Evolutionary conservation across 2,113 vertebrate species (phyloP).

Genomic region (Malurus melanocephalus): DNA sequence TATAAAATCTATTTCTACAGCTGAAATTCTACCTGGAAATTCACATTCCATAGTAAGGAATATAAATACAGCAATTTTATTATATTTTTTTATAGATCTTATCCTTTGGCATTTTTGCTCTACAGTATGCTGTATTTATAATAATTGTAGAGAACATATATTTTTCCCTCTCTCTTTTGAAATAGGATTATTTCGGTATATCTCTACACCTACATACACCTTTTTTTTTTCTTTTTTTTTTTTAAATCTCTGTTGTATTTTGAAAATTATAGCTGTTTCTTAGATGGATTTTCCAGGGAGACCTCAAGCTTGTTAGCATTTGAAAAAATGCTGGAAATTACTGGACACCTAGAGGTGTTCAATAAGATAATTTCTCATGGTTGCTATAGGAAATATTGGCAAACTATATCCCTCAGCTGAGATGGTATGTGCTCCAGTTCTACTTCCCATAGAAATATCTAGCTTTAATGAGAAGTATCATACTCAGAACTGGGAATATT

Average conservation of each 20-base stretch:
- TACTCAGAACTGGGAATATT: not conserved
- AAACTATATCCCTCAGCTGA: not conserved
- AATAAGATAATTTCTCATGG: not conserved
- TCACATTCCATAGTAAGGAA: not conserved
- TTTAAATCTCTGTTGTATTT: not conserved
- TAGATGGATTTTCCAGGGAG: not conserved
- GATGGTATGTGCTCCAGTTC: not conserved
- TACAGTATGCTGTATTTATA: not conserved
- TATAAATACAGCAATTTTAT: not conserved
- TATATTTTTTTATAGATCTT: not conserved
- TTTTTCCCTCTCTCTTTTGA: not conserved
- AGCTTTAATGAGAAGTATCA: not conserved
- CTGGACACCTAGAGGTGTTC: not conserved
- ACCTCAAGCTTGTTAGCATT: not conserved
- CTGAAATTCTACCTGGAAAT: conserved; percentile 16
- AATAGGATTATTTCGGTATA: not conserved
- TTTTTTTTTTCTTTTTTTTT: not conserved
- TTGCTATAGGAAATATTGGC: not conserved
- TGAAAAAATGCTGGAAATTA: not conserved
- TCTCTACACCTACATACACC: not conserved
- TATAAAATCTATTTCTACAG: conserved; percentile 1
- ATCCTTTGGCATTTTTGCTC: not conserved
- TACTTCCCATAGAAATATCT: not conserved
- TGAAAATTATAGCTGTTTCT: not conserved
- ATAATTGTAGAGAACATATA: not conserved